Conservation (phyloP, 2,888 invertebrate genomes). For the Acanthosepion pharaonis region DNA sequence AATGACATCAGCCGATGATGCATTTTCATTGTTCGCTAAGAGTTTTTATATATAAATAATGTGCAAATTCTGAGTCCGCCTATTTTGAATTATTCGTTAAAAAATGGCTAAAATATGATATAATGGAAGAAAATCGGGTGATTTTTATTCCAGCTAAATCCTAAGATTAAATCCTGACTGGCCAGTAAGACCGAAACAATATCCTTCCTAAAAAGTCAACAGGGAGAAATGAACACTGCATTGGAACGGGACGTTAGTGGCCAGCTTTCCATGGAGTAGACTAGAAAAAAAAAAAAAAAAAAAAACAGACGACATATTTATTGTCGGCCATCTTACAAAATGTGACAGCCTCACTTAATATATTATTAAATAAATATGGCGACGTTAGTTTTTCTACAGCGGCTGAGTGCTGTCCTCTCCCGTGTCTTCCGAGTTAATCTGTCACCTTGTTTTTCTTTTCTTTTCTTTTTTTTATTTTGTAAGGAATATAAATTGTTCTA, state of each 20-base stretch:
- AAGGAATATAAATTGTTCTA: neutral
- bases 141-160: neutral
- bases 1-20: no score
- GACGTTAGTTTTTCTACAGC: neutral
- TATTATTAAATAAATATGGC: slow-evolving; percentile 1
- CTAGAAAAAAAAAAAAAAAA: neutral
- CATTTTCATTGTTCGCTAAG: no score
- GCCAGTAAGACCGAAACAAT: neutral
- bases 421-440: neutral
- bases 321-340: neutral
- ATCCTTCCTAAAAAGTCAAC: neutral
- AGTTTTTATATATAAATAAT: no score
- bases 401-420: neutral
- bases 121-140: neutral
- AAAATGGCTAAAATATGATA: neutral
- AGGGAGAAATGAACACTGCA: neutral
- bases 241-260: neutral
- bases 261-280: neutral
- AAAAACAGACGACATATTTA: neutral
- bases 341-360: neutral
- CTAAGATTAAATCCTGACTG: neutral
- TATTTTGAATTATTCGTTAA: no score
- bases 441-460: neutral
- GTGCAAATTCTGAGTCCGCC: no score
- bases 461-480: neutral